Conservation (phyloP, 2,888 invertebrate species). For the Dasysyrphus tricinctus region DNA sequence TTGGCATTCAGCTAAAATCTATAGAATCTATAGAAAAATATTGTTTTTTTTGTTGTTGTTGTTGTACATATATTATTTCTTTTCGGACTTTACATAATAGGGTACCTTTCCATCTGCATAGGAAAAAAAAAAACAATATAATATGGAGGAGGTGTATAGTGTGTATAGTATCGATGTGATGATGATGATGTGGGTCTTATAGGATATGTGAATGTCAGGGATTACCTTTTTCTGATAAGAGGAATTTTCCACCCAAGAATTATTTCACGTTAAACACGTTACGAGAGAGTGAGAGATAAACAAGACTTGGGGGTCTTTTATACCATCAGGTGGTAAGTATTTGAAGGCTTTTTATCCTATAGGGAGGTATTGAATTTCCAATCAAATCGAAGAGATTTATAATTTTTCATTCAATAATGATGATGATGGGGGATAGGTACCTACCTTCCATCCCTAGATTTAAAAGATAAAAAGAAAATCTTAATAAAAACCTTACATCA, state of each 20-base stretch:
- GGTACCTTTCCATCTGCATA: slow-evolving; percentile 12
- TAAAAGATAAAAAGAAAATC: background rate
- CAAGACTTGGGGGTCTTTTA: background rate
- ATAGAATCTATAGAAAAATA: slow-evolving; percentile 8
- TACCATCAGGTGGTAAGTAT: background rate
- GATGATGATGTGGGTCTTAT: slow-evolving; percentile 18
- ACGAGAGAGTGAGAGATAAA: background rate
- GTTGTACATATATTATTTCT: background rate
- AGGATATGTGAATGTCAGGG: slow-evolving; percentile 50
- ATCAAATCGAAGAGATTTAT: slow-evolving; percentile 13
- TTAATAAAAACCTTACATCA: background rate
- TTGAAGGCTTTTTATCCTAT: background rate
- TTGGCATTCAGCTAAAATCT: slow-evolving; percentile 55
- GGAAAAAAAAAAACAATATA: slow-evolving; percentile 40
- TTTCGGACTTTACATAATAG: slow-evolving; percentile 38
- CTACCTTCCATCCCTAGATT: background rate
- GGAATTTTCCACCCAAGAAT: slow-evolving; percentile 28
- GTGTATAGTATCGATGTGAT: background rate
- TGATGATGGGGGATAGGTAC: no score
- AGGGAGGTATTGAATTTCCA: slow-evolving; percentile 9
- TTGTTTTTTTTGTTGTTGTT: slow-evolving; percentile 15
- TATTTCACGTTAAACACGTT: slow-evolving; percentile 15
- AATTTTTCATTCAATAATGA: slow-evolving; percentile 14
- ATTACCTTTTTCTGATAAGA: slow-evolving; percentile 58
- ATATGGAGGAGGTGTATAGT: slow-evolving; percentile 11